Evolutionary conservation across 2,888 invertebrate genomes (phyloP), one percentile per base, ranked within the genome.

Genomic region (Parnassius mnemosyne): DNA sequence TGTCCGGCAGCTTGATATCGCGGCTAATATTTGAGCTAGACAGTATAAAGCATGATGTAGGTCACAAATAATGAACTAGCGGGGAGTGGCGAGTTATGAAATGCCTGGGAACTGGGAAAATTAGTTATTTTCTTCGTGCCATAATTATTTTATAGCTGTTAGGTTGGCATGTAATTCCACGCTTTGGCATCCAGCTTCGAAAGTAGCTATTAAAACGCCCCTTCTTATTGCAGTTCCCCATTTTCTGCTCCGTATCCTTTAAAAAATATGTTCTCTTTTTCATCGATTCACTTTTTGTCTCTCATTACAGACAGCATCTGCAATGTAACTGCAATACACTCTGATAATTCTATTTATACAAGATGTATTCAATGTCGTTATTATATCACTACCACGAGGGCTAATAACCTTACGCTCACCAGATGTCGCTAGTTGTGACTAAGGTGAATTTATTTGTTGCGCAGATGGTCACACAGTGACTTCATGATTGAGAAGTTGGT

Each of bases 141-240:
- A 63, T 63, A 63, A 61, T 66, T 66, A 66, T 66, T 63, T 61
- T 57, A 63, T 61, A 50, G 63, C 61, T 53, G 61, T 57, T 54
- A 61, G 52, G 55, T 63, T 66, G 65, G 61, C 61, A 60, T 58
- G 55, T 43, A 57, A 46, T 63, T 50, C 46, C 55, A 42, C 53
- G 12, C 10, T 43, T 63, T 63, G 63, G 59, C 58, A 59, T 42
- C 51, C 51, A n/a, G 49, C 16, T 53, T 9, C 47, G 43, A 16
- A 44, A 54, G 16, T 42, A 20, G 53, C 60, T 20, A 53, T 53
- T 59, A 53, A 25, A 57, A 42, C 43, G 57, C 12, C 50, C 42
- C 51, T 51, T 61, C 44, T 55, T 55, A 13, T 49, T 34, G 34
- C 34, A 34, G 7, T 34, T 34, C 34, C 34, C 34, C 5, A 34